Conservation (phyloP, 2,113 vertebrate species). For the Apus apus region DNA sequence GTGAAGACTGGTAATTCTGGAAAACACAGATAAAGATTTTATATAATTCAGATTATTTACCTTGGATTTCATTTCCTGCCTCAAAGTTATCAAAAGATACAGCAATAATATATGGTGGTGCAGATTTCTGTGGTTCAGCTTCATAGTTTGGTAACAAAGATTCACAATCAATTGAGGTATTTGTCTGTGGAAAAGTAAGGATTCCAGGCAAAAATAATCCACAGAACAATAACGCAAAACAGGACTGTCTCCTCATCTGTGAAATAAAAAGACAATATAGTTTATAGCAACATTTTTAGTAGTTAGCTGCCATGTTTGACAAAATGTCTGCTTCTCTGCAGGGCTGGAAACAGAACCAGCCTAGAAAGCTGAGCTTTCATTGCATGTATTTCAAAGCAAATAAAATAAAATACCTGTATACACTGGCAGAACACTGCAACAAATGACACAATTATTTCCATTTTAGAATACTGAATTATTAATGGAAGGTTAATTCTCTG, state of each 20-base stretch:
- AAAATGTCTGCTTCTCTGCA: not conserved
- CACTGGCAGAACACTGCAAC: not conserved
- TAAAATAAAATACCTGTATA: not conserved
- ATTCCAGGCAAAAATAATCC: constrained; percentile 34
- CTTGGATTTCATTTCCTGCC: constrained; percentile 67
- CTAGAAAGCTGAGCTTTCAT: not conserved
- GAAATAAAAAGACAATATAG: not conserved
- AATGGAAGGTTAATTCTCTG: not conserved
- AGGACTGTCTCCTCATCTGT: constrained; percentile 47
- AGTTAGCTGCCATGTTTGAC: not conserved
- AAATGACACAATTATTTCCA: not conserved
- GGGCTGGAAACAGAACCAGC: not conserved
- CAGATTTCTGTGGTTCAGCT: constrained; percentile 51
- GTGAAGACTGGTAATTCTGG: not conserved
- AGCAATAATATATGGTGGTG: constrained; percentile 60
- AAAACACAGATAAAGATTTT: not conserved
- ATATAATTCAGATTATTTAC: constrained; percentile 16
- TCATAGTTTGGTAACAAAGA: constrained; percentile 66
- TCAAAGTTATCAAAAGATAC: constrained; percentile 62
- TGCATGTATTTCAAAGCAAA: not conserved
- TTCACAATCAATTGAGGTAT: constrained; percentile 67
- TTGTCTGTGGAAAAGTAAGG: constrained; percentile 48
- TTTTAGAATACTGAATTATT: not conserved
- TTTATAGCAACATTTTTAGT: not conserved
- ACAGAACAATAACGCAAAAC: constrained; percentile 43